A percentile compares a stretch with the other conserved stretches of the same genome.
phyloP scores from a whole-genome alignment of 2,113 vertebrate species.

The Peromyscus maniculatus region DNA sequence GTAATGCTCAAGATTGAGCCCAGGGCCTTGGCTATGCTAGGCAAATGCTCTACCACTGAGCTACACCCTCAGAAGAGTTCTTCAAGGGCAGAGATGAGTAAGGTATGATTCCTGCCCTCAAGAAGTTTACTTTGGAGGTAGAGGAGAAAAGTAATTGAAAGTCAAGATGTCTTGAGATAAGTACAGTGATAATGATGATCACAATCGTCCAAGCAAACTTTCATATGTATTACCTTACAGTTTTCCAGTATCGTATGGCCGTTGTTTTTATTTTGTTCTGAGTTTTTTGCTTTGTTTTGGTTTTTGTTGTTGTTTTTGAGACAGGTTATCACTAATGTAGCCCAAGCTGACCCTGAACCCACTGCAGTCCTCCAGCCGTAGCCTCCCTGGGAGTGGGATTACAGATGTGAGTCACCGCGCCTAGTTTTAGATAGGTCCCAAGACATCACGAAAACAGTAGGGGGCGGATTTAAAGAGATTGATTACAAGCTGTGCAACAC shows the following conservation, averaged over 20 bases:
- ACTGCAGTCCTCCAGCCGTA: neutral
- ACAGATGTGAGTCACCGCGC: neutral
- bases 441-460: neutral
- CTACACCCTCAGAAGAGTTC: neutral
- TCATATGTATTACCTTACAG: neutral
- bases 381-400: neutral
- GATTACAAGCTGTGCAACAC: neutral
- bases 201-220: neutral
- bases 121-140: neutral
- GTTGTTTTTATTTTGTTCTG: neutral
- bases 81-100: neutral
- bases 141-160: neutral
- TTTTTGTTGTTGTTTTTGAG: neutral
- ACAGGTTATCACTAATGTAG: neutral
- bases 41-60: too few relatives aligned
- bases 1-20: too few relatives aligned
- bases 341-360: neutral
- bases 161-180: neutral
- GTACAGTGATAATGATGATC: neutral
- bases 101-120: neutral
- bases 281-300: neutral
- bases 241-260: neutral
- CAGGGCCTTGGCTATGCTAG: too few relatives aligned
- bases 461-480: neutral
- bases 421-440: neutral